Base-by-base conservation (phyloP, 2,797 vertebrate genomes). In the Gymnocypris eckloni region DNA sequence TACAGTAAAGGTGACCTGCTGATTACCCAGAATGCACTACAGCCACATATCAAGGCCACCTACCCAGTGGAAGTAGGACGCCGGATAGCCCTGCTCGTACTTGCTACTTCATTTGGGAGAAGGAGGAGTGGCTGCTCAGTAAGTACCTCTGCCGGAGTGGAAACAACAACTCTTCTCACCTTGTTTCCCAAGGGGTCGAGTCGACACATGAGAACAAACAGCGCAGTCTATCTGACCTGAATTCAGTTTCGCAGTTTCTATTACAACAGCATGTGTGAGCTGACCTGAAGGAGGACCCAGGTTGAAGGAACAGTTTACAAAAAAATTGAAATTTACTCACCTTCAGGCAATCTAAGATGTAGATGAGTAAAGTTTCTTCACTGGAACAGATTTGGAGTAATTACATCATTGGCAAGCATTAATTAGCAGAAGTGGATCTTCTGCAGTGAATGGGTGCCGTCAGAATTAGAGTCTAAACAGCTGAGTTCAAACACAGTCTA, bases 1-100 rank as follows among this genome's bases (percentile, higher is more conserved):
- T 81, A 28, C 25, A 64, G 69, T 83, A 43, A 84, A 89, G 83
- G 86, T 86, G 77, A 87, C 86, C 67, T 86, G 28, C 73, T 64
- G 20, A 86, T 45, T 84, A 59, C 64, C 86, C 78, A 87, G 66
- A 81, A 87, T 78, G 81, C 78, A 81, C 71, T 83, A 50, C 56
- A 22, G 28, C 41, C 20, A 2, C 76, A 67, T 50, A 86, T 89
- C 80, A 87, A 87, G 88, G 86, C 85, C 81, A 81, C 70, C 77
- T 83, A 59, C 80, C 33, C 70, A 9, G 67, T 54, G 70, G 77
- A 89, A 89, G 81, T 87, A 86, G 84, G 86, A 77, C 72, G 15
- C 79, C 39, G 77, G 77, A 18, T 66, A 86, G 50, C 64, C 64
- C 71, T 61, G 28, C 13, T n/a, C 20, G 6, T 33, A 80, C 54